Base-by-base conservation (phyloP, 2,888 invertebrate genomes). In the Nomada fabriciana region DNA sequence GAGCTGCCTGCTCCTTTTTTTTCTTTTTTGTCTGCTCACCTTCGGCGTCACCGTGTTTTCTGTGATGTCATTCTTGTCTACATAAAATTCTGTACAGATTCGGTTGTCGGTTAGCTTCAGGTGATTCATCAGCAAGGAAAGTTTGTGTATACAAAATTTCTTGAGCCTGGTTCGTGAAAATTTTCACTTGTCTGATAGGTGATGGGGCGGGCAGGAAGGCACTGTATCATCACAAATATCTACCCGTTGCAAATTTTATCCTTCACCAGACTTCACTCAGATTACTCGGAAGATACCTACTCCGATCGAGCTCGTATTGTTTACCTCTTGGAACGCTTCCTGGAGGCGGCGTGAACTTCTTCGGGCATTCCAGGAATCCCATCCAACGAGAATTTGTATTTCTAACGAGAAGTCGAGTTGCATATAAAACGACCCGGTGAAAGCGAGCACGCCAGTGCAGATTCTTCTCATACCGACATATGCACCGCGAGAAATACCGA, bases 11-110 rank as follows among this genome's bases (percentile, higher is more conserved):
- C 25, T 15, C 23, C 1, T 2, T 20, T 15, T 60, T 76, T 75
- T n/a, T n/a, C n/a, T n/a, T 75, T 76, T 47, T 68, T 7, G 36
- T 36, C 23, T 64, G 42, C 61, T 79, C 47, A 76, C 64, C 67
- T 70, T 80, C 67, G 70, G 18, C 63, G 52, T 57, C 70, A 50
- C 10, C 59, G 59, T 25, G 50, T 47, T 78, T 74, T 61, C 55
- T 42, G 64, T 63, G 67, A 70, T 52, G 60, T 71, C 67, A 61
- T 81, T 43, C 61, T 65, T 23, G 25, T 53, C 25, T 20, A 23
- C 2, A 36, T n/a, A 1, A 52, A n/a, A 50, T 59, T 61, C 20
- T n/a, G n/a, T 57, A 13, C 11, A 1, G 3, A 61, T 61, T 20
- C 18, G 23, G 4, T n/a, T 25, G 60, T 42, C 70, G 36, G 18